Evolutionary conservation across 2,797 vertebrate genomes (phyloP), one percentile per base, ranked within the genome.

Genomic region (Paramormyrops hopkinsi): DNA sequence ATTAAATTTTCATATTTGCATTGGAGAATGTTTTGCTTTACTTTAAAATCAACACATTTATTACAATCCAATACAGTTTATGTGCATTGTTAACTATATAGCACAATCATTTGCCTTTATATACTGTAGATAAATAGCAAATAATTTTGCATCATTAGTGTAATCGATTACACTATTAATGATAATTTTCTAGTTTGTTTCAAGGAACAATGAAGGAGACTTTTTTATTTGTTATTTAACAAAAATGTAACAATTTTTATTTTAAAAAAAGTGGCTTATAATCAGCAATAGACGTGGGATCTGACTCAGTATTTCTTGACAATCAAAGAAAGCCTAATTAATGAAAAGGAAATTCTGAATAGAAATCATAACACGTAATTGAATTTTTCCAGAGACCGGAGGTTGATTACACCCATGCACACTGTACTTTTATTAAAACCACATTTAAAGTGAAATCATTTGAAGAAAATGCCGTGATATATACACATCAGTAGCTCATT

Each of bases 381-480:
- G 12, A 44, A 17, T 76, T 37, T 76, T 69, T 69, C 62, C 25
- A 3, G 62, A 69, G 62, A 69, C 25, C 9, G 37, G 73, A 76
- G 73, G 73, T 8, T 79, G 37, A 79, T 79, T 44, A 79, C 12
- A 1, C 17, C 73, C 17, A 3, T 44, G 19, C 41, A 44, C 37
- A 44, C 33, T 44, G 41, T 44, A 79, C 29, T 73, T 44, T 79
- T 79, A 44, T 44, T 79, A 79, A 79, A 79, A 46, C 73, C 73
- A 79, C 41, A 44, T 79, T 79, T 51, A 46, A 48, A 46, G 44
- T 88, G 86, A 88, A 88, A 88, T 88, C 41, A 44, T n/a, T 41
- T 79, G 73, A 65, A 48, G n/a, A 46, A 65, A 48, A 48, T 44
- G 37, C 56, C 0, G 33, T 69, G 19, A 37, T n/a, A n/a, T 69